Conservation (phyloP, 2,113 vertebrate genomes). For the Shinisaurus crocodilurus region DNA sequence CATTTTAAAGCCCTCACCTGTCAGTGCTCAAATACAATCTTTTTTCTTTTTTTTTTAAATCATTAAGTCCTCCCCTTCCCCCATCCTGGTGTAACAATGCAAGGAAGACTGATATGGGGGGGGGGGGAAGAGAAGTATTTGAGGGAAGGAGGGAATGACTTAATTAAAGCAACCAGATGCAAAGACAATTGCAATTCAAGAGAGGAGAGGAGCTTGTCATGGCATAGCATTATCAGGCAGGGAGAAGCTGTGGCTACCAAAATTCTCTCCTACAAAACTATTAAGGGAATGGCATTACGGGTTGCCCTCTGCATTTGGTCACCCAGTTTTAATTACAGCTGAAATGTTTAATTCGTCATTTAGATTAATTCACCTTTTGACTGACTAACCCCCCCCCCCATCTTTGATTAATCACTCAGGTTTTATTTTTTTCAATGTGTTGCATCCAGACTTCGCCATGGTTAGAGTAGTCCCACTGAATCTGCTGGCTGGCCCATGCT, state of each 20-base stretch:
- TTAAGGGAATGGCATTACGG: background rate
- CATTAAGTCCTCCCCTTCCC: background rate
- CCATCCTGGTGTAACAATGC: background rate
- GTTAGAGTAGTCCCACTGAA: too few relatives aligned
- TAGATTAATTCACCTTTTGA: background rate
- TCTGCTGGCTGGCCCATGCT: too few relatives aligned
- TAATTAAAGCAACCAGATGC: background rate
- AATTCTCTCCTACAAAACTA: background rate
- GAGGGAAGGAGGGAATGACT: background rate
- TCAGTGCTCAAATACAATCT: background rate
- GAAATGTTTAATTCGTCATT: background rate
- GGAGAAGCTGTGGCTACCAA: background rate
- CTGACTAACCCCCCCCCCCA: background rate
- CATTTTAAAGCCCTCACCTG: background rate
- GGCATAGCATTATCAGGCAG: background rate
- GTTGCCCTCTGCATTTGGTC: background rate
- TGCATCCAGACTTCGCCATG: too few relatives aligned
- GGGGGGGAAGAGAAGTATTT: background rate
- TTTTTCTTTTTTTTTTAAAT: too few relatives aligned
- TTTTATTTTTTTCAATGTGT: background rate
- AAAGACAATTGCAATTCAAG: background rate
- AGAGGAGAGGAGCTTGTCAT: background rate
- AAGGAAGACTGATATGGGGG: background rate
- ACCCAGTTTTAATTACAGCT: background rate
- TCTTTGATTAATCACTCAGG: background rate